Percentiles rank a stretch among this genome's conserved stretches.
These are phyloP conservation scores for Chrysina gloriosa DNA, from an alignment of 2,888 invertebrate species.

Conservation along the genomic window DNA sequence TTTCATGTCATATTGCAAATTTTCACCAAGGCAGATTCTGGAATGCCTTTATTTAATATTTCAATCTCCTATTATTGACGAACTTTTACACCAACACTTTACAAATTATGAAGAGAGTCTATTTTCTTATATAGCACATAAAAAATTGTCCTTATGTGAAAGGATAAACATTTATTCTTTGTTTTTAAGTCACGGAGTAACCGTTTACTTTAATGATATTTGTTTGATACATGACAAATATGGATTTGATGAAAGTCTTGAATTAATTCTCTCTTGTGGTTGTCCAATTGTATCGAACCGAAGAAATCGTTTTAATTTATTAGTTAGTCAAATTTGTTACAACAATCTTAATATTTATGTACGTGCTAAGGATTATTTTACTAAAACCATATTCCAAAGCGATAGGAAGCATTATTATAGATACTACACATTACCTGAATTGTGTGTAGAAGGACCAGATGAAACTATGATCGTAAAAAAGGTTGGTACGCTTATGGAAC, in stretches of 20 bases:
- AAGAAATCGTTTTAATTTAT: slow-evolving; percentile 21
- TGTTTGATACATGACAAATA: slow-evolving; percentile 25
- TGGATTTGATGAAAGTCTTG: slow-evolving; percentile 20
- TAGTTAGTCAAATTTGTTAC: slow-evolving; percentile 21
- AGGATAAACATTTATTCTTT: slow-evolving; percentile 9
- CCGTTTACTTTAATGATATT: slow-evolving; percentile 23
- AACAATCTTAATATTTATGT: slow-evolving; percentile 9
- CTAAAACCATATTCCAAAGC: slow-evolving; percentile 9
- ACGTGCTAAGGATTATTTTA: slow-evolving; percentile 20
- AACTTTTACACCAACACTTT: slow-evolving; percentile 4
- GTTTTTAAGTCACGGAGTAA: slow-evolving; percentile 22
- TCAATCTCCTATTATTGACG: slow-evolving; percentile 5
- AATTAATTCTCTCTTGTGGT: slow-evolving; percentile 6
- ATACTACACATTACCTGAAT: slow-evolving; percentile 11
- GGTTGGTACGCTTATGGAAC: slow-evolving; percentile 4
- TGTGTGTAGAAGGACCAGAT: neutral
- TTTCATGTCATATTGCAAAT: neutral
- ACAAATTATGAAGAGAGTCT: slow-evolving; percentile 9
- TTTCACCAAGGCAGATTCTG: slow-evolving; percentile 1
- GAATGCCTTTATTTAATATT: slow-evolving; percentile 28
- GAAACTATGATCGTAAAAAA: neutral
- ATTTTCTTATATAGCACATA: slow-evolving; percentile 3
- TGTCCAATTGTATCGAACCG: slow-evolving; percentile 1
- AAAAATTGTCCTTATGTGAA: neutral
- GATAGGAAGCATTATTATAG: slow-evolving; percentile 6